These are phyloP conservation scores for Drosophila ercepeae DNA, from an alignment of 1,140 invertebrate species.

Conservation along the genomic window DNA sequence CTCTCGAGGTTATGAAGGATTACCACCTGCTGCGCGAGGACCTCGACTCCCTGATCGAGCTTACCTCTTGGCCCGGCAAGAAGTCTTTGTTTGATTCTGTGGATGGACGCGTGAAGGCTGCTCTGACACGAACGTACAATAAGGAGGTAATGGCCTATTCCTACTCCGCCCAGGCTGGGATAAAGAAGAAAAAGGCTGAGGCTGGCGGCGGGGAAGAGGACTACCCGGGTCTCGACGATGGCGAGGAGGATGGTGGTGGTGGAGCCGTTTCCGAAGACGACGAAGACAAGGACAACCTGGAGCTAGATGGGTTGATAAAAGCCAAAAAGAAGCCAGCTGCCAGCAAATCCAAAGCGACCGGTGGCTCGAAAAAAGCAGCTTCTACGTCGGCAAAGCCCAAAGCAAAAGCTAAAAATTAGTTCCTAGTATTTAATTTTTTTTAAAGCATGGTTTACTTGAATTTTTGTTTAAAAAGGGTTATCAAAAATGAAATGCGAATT, in stretches of 20 bases:
- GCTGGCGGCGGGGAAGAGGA: constrained; percentile 76
- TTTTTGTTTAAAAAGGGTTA: background rate
- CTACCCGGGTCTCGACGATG: constrained; percentile 40
- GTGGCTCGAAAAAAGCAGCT: constrained; percentile 47
- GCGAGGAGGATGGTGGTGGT: constrained; percentile 77
- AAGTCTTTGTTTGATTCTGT: constrained; percentile 90
- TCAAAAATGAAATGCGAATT: background rate
- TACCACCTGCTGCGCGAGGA: constrained; percentile 96
- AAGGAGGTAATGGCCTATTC: constrained; percentile 90
- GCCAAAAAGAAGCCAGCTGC: constrained; percentile 69
- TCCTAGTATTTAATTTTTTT: background rate
- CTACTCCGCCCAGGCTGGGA: constrained; percentile 87
- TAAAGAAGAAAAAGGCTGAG: constrained; percentile 86
- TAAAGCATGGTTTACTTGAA: background rate
- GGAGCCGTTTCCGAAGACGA: constrained; percentile 81
- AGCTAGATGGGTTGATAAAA: constrained; percentile 92
- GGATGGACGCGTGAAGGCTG: constrained; percentile 94
- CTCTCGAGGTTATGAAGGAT: constrained; percentile 90
- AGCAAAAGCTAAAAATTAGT: constrained; percentile 60
- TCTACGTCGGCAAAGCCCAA: constrained; percentile 53
- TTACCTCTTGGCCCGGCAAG: constrained; percentile 92
- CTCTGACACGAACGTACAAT: constrained; percentile 96
- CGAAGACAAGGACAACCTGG: constrained; percentile 87
- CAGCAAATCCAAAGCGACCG: constrained; percentile 36
- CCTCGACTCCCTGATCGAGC: constrained; percentile 93